Evolutionary conservation across 2,888 invertebrate species (phyloP).

Genomic region (Enchytraeus crypticus): DNA sequence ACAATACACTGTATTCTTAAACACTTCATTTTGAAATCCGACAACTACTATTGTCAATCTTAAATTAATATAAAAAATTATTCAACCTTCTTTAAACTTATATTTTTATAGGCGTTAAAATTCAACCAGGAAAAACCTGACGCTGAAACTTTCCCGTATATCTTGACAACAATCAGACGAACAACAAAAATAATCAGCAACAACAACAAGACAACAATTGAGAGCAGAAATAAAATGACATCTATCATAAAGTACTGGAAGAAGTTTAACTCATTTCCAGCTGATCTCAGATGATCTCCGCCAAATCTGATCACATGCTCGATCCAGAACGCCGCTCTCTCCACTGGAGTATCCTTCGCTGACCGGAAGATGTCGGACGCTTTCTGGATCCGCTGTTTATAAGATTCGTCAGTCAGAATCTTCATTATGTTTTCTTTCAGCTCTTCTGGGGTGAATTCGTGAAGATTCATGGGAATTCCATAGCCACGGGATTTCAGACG

Average conservation of each 20-base stretch:
- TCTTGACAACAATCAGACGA: too few relatives aligned
- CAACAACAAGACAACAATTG: background rate
- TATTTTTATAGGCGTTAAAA: too few relatives aligned
- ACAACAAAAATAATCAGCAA: too few relatives aligned
- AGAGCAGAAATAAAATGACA: slow-evolving; percentile 3
- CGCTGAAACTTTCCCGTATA: too few relatives aligned
- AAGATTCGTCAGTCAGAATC: slow-evolving; percentile 4
- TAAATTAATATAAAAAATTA: too few relatives aligned
- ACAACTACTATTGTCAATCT: too few relatives aligned
- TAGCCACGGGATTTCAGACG: slow-evolving; percentile 1
- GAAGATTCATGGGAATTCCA: slow-evolving; percentile 5
- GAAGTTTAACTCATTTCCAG: slow-evolving; percentile 8
- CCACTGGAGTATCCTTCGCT: background rate
- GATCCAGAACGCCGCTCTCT: slow-evolving; percentile 12
- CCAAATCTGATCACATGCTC: slow-evolving; percentile 13
- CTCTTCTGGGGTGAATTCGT: slow-evolving; percentile 1
- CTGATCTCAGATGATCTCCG: slow-evolving; percentile 10
- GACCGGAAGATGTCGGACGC: slow-evolving; percentile 14
- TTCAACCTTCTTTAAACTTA: too few relatives aligned
- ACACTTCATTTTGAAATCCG: too few relatives aligned
- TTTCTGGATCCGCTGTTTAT: slow-evolving; percentile 2
- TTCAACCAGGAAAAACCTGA: too few relatives aligned
- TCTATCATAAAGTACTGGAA: slow-evolving; percentile 27
- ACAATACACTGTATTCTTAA: too few relatives aligned
- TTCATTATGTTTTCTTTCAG: background rate